These are phyloP conservation scores for Drosophila lutescens DNA, from an alignment of 2,888 invertebrate species.

Conservation along the genomic window DNA sequence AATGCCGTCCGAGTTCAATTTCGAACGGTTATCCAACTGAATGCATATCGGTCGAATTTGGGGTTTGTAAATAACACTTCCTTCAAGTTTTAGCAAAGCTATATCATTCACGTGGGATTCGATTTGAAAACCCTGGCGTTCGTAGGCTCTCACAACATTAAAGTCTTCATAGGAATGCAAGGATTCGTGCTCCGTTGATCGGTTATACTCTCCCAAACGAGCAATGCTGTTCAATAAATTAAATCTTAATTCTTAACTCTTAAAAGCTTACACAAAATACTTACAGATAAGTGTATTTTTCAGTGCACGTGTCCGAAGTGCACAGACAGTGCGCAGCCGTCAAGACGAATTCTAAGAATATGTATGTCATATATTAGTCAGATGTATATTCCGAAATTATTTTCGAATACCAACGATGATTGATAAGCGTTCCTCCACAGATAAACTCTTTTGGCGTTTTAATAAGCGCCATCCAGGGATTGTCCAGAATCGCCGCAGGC, in stretches of 20 bases:
- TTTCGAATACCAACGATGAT: background rate
- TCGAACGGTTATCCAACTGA: background rate
- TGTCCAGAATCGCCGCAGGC: background rate
- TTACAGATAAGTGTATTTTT: background rate
- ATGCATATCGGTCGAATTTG: slow-evolving; percentile 2
- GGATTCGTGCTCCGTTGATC: no score
- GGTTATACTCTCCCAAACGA: no score
- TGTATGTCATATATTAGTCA: background rate
- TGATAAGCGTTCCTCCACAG: slow-evolving; percentile 1
- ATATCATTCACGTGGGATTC: background rate
- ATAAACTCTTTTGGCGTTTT: background rate
- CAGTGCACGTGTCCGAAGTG: accelerated
- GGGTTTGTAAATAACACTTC: background rate
- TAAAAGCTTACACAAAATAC: background rate
- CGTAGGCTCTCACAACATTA: background rate
- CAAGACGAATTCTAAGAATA: background rate
- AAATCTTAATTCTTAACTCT: no score
- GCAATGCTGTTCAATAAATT: no score
- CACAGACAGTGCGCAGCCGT: background rate
- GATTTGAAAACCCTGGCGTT: background rate
- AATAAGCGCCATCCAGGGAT: background rate
- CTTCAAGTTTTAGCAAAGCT: background rate
- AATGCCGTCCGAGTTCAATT: background rate
- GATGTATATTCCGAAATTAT: background rate
- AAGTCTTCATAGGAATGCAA: no score